Conservation (phyloP, 2,888 invertebrate genomes). For the Yponomeuta cagnagella region DNA sequence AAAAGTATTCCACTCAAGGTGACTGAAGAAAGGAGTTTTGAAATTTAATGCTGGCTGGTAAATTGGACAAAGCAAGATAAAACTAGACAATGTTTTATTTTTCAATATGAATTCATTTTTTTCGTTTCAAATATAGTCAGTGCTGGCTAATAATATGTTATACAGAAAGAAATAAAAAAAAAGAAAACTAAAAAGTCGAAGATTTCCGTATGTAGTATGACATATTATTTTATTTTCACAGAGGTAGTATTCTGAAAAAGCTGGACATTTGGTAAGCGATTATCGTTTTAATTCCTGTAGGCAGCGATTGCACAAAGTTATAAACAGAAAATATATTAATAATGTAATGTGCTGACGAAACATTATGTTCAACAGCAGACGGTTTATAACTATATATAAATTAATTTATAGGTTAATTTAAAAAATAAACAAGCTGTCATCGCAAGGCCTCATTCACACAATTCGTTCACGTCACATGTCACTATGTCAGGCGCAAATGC, state of each 20-base stretch:
- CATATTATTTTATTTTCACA: too few species aligned
- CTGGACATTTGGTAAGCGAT: too few species aligned
- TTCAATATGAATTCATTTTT: neutral
- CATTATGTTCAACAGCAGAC: neutral
- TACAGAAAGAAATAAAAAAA: too few species aligned
- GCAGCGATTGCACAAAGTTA: too few species aligned
- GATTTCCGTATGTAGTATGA: too few species aligned
- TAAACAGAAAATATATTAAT: too few species aligned
- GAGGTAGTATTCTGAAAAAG: too few species aligned
- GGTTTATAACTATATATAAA: neutral
- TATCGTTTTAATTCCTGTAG: too few species aligned
- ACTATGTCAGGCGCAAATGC: slow-evolving; percentile 32
- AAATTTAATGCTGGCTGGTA: neutral
- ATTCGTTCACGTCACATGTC: slow-evolving; percentile 54
- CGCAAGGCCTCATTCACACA: slow-evolving; percentile 44
- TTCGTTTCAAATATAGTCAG: too few species aligned
- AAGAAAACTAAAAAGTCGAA: too few species aligned
- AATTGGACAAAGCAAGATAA: neutral
- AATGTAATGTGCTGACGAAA: too few species aligned
- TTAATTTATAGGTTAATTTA: slow-evolving; percentile 14
- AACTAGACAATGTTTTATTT: neutral
- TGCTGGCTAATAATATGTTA: too few species aligned
- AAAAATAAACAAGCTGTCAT: slow-evolving; percentile 37
- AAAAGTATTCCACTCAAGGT: neutral
- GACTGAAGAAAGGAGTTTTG: neutral